Conservation (phyloP, 2,113 vertebrate genomes). For the Tonatia bakeri region DNA sequence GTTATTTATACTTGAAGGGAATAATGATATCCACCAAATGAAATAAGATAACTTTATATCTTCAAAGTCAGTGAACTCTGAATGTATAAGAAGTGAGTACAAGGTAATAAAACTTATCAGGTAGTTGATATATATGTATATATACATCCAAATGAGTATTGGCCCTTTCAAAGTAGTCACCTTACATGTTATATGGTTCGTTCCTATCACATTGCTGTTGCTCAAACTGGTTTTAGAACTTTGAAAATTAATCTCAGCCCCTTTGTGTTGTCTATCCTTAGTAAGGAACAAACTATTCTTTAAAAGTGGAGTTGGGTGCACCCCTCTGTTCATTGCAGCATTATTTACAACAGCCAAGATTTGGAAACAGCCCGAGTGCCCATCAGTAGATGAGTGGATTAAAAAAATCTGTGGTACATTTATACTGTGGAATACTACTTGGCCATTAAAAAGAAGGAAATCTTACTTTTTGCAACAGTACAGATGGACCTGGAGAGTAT, state of each 20-base stretch:
- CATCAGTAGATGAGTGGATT: not conserved
- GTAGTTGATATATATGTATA: not conserved
- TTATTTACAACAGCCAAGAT: not conserved
- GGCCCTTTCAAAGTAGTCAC: not conserved
- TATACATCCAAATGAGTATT: not conserved
- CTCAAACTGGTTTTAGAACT: not conserved
- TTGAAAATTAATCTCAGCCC: conserved; percentile 20
- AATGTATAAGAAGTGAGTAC: not conserved
- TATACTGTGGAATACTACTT: not conserved
- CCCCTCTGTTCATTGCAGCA: not conserved
- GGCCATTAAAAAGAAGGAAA: not conserved
- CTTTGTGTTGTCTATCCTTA: not conserved
- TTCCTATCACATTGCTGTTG: not conserved
- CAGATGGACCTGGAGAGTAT: not conserved
- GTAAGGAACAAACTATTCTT: conserved; percentile 12
- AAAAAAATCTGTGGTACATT: not conserved
- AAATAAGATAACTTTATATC: not conserved
- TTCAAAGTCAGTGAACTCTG: not conserved
- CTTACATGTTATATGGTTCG: not conserved
- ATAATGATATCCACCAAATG: not conserved
- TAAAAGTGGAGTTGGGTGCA: not conserved
- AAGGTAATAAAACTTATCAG: not conserved
- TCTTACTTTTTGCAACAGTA: not conserved
- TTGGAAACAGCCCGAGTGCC: not conserved
- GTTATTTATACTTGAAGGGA: not conserved